Evolutionary conservation across 2,888 invertebrate species (phyloP).

Genomic region (Epinotia demarniana): DNA sequence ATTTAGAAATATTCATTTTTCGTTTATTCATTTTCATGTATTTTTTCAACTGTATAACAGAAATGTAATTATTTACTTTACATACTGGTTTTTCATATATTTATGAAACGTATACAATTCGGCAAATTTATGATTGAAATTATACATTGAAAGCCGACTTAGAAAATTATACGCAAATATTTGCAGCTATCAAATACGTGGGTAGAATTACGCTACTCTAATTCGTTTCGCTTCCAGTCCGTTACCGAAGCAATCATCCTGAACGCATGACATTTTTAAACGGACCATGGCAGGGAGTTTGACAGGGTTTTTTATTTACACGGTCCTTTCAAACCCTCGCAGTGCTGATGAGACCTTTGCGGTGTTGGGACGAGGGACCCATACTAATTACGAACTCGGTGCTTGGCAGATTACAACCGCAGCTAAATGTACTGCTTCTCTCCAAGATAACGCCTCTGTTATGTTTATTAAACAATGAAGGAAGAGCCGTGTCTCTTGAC

Average conservation of each 20-base stretch:
- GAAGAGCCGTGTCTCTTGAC: too few relatives aligned
- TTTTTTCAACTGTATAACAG: not conserved
- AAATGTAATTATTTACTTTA: constrained; percentile 10
- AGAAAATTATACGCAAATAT: constrained; percentile 29
- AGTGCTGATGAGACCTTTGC: constrained; percentile 65
- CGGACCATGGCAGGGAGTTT: constrained; percentile 20
- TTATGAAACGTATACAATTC: not conserved
- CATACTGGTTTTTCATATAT: not conserved
- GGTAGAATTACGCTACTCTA: constrained; percentile 23
- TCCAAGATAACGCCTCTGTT: constrained; percentile 34
- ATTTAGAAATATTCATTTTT: too few relatives aligned
- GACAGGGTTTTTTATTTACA: constrained; percentile 39
- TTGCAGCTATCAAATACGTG: constrained; percentile 26
- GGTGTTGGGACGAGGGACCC: constrained; percentile 57
- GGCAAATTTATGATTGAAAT: not conserved
- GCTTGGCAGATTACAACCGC: constrained; percentile 60
- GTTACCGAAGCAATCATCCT: constrained; percentile 34
- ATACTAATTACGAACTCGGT: constrained; percentile 66
- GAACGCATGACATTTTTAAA: constrained; percentile 34
- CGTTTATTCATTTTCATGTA: too few relatives aligned
- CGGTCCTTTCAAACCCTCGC: constrained; percentile 44
- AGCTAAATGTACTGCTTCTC: constrained; percentile 50
- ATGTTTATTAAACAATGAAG: constrained; percentile 4
- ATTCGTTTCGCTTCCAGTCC: constrained; percentile 17
- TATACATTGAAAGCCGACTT: constrained; percentile 8